These are phyloP conservation scores for Leptinotarsa texana DNA, from an alignment of 1,140 invertebrate genomes.

Conservation along the genomic window DNA sequence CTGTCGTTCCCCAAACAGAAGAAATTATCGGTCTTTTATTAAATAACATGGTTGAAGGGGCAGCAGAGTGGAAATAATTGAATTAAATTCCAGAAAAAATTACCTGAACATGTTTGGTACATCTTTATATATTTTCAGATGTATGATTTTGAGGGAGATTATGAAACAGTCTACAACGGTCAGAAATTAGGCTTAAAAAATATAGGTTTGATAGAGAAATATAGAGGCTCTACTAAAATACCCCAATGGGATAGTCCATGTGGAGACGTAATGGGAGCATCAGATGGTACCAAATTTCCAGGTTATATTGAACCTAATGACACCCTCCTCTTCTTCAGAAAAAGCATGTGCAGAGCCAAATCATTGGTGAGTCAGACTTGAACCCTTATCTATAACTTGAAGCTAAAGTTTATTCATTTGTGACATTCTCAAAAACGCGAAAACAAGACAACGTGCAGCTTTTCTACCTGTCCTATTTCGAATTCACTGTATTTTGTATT, in stretches of 20 bases:
- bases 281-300: slow-evolving; percentile 83
- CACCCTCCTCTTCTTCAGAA: slow-evolving; percentile 75
- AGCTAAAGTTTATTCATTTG: too few species aligned
- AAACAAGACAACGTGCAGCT: too few species aligned
- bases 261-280: slow-evolving; percentile 75
- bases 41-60: too few species aligned
- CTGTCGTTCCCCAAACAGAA: too few species aligned
- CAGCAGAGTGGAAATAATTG: too few species aligned
- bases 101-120: too few species aligned
- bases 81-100: too few species aligned
- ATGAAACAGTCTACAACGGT: slow-evolving; percentile 79
- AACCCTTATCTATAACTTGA: too few species aligned
- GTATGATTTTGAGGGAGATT: slow-evolving; percentile 83
- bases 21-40: too few species aligned
- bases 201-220: slow-evolving; percentile 76
- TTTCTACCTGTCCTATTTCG: too few species aligned
- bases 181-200: slow-evolving; percentile 61
- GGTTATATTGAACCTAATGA: slow-evolving; percentile 71
- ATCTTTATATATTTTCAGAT: slow-evolving; percentile 62
- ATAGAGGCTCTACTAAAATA: slow-evolving; percentile 69
- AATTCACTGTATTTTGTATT: too few species aligned
- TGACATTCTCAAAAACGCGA: too few species aligned
- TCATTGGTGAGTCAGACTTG: slow-evolving; percentile 63
- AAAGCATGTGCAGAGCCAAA: slow-evolving; percentile 78
- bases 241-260: slow-evolving; percentile 80